A percentile compares a stretch with the other conserved stretches of the same genome.
Evolutionary conservation across 2,888 invertebrate genomes (phyloP).

Genomic region (Odontomyia ornata): DNA sequence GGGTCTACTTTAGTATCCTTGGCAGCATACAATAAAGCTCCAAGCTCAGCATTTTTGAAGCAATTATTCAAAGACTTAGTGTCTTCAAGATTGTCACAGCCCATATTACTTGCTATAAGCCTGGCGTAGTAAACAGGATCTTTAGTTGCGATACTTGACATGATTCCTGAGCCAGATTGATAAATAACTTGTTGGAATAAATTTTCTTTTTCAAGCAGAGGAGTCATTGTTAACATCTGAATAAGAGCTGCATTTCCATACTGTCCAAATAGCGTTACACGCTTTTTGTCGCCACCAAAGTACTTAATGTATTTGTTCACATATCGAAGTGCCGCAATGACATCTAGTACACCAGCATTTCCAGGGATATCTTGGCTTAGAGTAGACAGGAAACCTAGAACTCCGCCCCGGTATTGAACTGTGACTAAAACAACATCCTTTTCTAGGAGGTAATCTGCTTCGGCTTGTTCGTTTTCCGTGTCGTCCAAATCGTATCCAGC

Average conservation of each 20-base stretch:
- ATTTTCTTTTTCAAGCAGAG: slow-evolving; percentile 52
- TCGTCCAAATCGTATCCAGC: slow-evolving; percentile 64
- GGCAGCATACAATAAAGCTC: not conserved
- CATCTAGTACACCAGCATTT: slow-evolving; percentile 67
- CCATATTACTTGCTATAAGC: slow-evolving; percentile 53
- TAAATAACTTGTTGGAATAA: slow-evolving; percentile 63
- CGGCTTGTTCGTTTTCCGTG: slow-evolving; percentile 59
- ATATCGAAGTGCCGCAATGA: slow-evolving; percentile 66
- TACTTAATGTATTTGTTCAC: slow-evolving; percentile 60
- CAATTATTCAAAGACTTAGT: slow-evolving; percentile 11
- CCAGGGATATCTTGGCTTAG: slow-evolving; percentile 66
- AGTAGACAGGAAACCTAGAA: slow-evolving; percentile 67
- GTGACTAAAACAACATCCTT: slow-evolving; percentile 65
- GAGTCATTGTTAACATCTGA: slow-evolving; percentile 56
- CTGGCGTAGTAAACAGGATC: slow-evolving; percentile 53
- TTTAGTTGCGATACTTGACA: slow-evolving; percentile 61
- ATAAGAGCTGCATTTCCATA: slow-evolving; percentile 63
- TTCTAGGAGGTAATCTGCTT: slow-evolving; percentile 64
- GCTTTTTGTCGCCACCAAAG: slow-evolving; percentile 63
- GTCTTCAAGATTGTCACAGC: slow-evolving; percentile 8
- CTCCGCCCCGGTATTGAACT: slow-evolving; percentile 66
- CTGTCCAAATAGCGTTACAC: slow-evolving; percentile 64
- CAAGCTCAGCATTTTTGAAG: not conserved
- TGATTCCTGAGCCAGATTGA: slow-evolving; percentile 63
- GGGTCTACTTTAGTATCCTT: not conserved